phyloP scores from a whole-genome alignment of 2,888 invertebrate genomes.

The Aspidapion aeneum region DNA sequence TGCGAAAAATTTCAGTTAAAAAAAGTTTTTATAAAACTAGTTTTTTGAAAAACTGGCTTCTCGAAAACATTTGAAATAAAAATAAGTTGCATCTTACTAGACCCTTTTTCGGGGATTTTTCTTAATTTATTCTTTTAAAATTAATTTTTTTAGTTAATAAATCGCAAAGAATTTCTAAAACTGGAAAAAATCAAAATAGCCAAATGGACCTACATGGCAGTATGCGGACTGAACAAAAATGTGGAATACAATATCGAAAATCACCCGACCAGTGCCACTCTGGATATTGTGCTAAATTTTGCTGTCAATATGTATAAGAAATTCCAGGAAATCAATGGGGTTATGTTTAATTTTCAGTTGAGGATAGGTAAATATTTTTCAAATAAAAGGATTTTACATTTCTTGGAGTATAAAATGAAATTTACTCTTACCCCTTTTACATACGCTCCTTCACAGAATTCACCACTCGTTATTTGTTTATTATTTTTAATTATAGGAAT shows the following conservation, averaged over 20 bases:
- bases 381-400: no score
- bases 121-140: no score
- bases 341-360: conserved; percentile 60
- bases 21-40: no score
- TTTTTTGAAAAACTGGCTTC: no score
- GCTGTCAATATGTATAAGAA: conserved; percentile 69
- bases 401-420: no score
- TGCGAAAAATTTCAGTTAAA: no score
- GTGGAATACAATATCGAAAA: conserved; percentile 31
- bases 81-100: no score
- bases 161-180: conserved; percentile 46
- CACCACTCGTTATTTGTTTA: no score
- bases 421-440: no score
- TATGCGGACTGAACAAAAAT: conserved; percentile 75
- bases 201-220: conserved; percentile 97
- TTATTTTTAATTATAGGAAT: conserved; percentile 73
- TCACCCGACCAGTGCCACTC: conserved; percentile 42
- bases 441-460: no score
- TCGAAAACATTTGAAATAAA: no score
- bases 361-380: conserved; percentile 60
- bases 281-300: conserved; percentile 64
- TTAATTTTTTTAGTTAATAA: conserved; percentile 30
- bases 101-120: no score
- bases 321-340: conserved; percentile 57
- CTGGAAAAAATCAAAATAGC: conserved; percentile 97